Evolutionary conservation across 2,888 invertebrate genomes (phyloP), one percentile per base, ranked within the genome.

Genomic region (Synanthedon tipuliformis): DNA sequence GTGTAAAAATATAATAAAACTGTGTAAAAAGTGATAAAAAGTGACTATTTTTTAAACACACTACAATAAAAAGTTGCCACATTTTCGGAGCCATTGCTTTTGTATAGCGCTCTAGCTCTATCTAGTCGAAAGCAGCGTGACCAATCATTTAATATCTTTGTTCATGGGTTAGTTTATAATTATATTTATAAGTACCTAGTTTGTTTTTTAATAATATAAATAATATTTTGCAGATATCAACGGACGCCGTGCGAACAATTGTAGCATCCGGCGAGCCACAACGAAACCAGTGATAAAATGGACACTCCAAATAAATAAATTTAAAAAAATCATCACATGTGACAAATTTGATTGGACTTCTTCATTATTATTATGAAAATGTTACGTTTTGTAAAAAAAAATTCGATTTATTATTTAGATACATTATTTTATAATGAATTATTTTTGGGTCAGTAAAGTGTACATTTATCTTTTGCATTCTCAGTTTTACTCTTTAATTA

Each of bases 161-260:
- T n/a, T n/a, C n/a, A n/a, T n/a, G n/a, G n/a, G n/a, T n/a, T n/a
- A n/a, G n/a, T n/a, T n/a, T n/a, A n/a, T n/a, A n/a, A 7, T 27
- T 27, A 23, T 27, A 27, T 27, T 7, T 27, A n/a, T n/a, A n/a
- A n/a, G n/a, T n/a, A n/a, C n/a, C n/a, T n/a, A n/a, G n/a, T 27
- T 27, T 23, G 0, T 4, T 23, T 27, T 27, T 8, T 27, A 34
- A 34, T 34, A 10, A 34, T 34, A 10, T 34, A 1, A 8, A 34
- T 10, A 8, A 10, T 34, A 34, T 45, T 53, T 77, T 72, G 0
- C 76, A 87, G 86, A 87, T 87, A 86, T 83, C 85, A 85, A 65
- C 73, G 83, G 66, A 76, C 78, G 84, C 79, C 85, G 80, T 83
- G 85, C 73, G 76, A 83, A 65, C 80, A 81, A 55, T 34, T 34